Evolutionary conservation across 1,140 invertebrate genomes (phyloP).

Genomic region (Drosophila auraria): DNA sequence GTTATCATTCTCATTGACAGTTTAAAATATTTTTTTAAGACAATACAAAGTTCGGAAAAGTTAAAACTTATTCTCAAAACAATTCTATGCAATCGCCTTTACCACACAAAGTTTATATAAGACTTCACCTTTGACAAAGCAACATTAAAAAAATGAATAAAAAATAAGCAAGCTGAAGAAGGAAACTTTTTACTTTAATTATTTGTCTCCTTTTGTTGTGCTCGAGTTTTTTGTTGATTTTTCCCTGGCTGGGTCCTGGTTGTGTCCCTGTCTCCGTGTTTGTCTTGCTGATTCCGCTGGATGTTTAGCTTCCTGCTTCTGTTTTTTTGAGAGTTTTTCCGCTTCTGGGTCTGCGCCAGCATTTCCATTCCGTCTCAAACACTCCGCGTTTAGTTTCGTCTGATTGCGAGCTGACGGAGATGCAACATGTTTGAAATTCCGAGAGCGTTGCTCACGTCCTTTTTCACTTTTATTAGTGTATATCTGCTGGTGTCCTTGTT

Average conservation of each 20-base stretch:
- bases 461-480: conserved; percentile 77
- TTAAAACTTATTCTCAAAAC: neutral
- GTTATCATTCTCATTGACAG: too few relatives aligned
- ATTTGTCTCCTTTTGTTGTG: conserved; percentile 61
- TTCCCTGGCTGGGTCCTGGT: conserved; percentile 13
- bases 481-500: conserved; percentile 36
- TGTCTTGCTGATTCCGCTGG: conserved; percentile 66
- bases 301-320: conserved; percentile 51
- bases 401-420: conserved; percentile 63
- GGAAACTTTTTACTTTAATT: conserved; percentile 73
- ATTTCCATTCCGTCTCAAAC: conserved; percentile 59
- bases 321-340: conserved; percentile 13
- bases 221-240: conserved; percentile 16
- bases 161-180: conserved; percentile 30
- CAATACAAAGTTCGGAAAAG: neutral
- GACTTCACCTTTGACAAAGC: neutral
- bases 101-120: neutral
- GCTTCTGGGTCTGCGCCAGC: conserved; percentile 53
- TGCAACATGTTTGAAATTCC: conserved; percentile 77
- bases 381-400: conserved; percentile 51
- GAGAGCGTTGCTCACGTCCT: conserved; percentile 71
- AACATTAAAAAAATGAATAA: conserved; percentile 30
- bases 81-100: neutral
- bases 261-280: conserved; percentile 38
- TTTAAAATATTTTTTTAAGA: neutral